These are phyloP conservation scores for Mesopsocus fuscifrons DNA, from an alignment of 2,888 invertebrate species.

Conservation along the genomic window DNA sequence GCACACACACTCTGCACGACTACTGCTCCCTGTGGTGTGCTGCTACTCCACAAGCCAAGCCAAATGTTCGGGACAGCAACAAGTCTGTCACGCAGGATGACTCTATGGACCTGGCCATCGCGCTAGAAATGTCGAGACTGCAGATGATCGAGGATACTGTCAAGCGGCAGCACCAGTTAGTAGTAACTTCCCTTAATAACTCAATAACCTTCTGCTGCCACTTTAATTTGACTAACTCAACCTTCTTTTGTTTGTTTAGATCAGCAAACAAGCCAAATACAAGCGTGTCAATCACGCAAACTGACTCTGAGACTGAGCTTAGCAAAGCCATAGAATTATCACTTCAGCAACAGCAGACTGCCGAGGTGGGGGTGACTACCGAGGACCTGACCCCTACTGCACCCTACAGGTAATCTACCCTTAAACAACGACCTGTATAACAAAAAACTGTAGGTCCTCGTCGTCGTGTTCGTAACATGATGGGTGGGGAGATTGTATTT, in stretches of 20 bases:
- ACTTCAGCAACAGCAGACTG: conserved; percentile 22
- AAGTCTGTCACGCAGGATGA: conserved; percentile 25
- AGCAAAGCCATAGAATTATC: conserved; percentile 33
- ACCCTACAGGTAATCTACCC: background rate
- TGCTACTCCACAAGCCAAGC: conserved; percentile 15
- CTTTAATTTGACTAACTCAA: too few species aligned
- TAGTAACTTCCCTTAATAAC: too few species aligned
- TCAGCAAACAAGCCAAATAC: conserved; percentile 4
- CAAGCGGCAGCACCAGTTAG: conserved; percentile 27
- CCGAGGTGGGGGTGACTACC: conserved; percentile 15
- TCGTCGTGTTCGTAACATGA: too few species aligned
- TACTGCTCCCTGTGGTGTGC: conserved; percentile 34
- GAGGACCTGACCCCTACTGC: background rate
- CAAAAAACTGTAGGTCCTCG: too few species aligned
- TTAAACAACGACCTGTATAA: background rate
- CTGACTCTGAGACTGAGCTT: conserved; percentile 27
- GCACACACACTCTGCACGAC: conserved; percentile 30
- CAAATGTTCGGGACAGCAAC: conserved; percentile 17
- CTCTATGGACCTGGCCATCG: conserved; percentile 42
- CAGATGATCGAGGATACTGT: conserved; percentile 42
- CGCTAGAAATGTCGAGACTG: conserved; percentile 44
- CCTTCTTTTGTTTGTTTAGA: too few species aligned
- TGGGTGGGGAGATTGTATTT: too few species aligned
- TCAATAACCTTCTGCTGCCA: too few species aligned
- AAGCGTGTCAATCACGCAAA: conserved; percentile 3